Evolutionary conservation across 1,140 invertebrate species (phyloP).

Genomic region (Drosophila ananassae): DNA sequence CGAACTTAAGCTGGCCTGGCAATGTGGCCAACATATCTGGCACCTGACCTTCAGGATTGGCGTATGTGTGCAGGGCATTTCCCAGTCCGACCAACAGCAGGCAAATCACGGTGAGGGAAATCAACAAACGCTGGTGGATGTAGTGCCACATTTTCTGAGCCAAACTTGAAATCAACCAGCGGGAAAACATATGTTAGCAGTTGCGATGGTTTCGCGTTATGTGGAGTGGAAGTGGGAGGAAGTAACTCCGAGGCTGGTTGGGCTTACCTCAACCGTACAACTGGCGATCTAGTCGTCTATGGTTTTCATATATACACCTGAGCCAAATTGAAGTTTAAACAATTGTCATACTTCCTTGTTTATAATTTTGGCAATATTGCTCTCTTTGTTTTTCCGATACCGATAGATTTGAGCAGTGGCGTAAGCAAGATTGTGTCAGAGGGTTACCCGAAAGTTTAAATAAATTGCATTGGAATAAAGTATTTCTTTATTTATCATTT

Average conservation of each 20-base stretch:
- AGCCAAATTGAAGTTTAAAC: conserved; percentile 30
- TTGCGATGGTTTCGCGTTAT: neutral
- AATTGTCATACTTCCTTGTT: conserved; percentile 33
- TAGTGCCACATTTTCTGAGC: conserved; percentile 46
- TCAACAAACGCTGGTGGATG: conserved; percentile 13
- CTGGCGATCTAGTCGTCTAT: conserved; percentile 27
- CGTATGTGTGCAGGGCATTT: conserved; percentile 15
- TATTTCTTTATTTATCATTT: too few species aligned
- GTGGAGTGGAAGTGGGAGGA: neutral
- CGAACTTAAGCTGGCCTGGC: conserved; percentile 74
- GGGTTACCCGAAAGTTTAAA: too few species aligned
- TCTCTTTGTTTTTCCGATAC: conserved; percentile 9
- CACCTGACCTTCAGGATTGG: conserved; percentile 7
- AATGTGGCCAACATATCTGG: conserved; percentile 26
- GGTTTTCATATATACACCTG: conserved; percentile 31
- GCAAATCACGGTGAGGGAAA: conserved; percentile 42
- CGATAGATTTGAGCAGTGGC: neutral
- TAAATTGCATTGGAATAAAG: too few species aligned
- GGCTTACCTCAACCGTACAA: conserved; percentile 50
- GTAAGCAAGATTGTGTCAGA: neutral
- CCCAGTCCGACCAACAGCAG: conserved; percentile 32
- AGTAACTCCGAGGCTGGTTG: conserved; percentile 6
- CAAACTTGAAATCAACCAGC: conserved; percentile 23
- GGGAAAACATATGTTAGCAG: conserved; percentile 38
- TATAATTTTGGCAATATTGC: conserved; percentile 35